Conservation (phyloP, 1,140 invertebrate genomes). For the Solenopsis invicta region DNA sequence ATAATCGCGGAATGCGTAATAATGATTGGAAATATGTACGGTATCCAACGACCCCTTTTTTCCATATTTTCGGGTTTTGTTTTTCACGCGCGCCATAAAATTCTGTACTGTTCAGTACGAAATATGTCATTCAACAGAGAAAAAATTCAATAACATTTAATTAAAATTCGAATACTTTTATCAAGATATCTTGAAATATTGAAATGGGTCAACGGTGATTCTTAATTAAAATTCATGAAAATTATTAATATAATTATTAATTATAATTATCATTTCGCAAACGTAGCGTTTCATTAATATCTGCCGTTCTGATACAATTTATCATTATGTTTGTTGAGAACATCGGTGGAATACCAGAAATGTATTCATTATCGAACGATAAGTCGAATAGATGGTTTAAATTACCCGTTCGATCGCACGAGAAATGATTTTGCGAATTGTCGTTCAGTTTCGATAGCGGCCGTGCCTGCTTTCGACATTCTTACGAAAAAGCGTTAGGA, state of each 20-base stretch:
- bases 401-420: conserved; percentile 43
- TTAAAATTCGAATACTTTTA: conserved; percentile 18
- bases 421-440: conserved; percentile 10
- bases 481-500: conserved; percentile 18
- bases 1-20: background rate
- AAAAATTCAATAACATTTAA: background rate
- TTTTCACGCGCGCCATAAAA: background rate
- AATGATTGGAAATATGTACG: background rate
- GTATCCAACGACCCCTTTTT: background rate
- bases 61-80: background rate
- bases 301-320: background rate
- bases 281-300: conserved; percentile 27
- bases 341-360: background rate
- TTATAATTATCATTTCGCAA: background rate
- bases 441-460: background rate
- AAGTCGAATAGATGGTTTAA: background rate
- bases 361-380: background rate
- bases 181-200: background rate
- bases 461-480: conserved; percentile 20
- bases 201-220: background rate
- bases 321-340: conserved; percentile 38
- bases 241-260: conserved; percentile 25
- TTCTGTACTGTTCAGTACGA: background rate
- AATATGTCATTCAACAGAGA: background rate
- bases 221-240: conserved; percentile 8